These are phyloP conservation scores for Orbicella faveolata DNA, from an alignment of 64 coral and sea anemone genomes.

Conservation along the genomic window DNA sequence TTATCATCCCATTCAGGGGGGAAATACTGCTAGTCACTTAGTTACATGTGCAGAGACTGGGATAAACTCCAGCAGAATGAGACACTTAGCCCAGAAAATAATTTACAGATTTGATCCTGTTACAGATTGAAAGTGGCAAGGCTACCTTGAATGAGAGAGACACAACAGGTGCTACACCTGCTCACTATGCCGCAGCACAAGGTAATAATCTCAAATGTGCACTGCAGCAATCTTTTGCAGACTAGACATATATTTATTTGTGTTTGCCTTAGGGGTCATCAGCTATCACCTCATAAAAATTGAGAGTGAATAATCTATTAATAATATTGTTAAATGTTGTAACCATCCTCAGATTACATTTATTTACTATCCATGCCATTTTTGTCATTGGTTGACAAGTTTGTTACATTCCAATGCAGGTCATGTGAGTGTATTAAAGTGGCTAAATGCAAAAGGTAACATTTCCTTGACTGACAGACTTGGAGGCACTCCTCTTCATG, in stretches of 20 bases:
- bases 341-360: too few species aligned
- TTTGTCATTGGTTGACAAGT: not conserved
- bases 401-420: conserved; percentile 16
- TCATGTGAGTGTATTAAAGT: conserved; percentile 75
- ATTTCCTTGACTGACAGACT: conserved; percentile 57
- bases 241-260: too few species aligned
- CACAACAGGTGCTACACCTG: conserved; percentile 66
- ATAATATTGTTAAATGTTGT: too few species aligned
- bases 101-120: too few species aligned
- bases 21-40: too few species aligned
- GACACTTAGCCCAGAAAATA: too few species aligned
- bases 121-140: conserved; percentile 58
- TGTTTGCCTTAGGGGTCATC: too few species aligned
- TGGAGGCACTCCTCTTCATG: conserved; percentile 73
- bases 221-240: too few species aligned
- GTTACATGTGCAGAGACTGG: not conserved
- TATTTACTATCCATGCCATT: too few species aligned
- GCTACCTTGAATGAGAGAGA: conserved; percentile 41
- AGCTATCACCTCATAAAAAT: not conserved
- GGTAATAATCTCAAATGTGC: conserved; percentile 23
- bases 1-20: too few species aligned
- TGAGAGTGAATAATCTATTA: not conserved
- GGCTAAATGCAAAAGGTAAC: conserved; percentile 69
- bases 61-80: not conserved
- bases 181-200: conserved; percentile 89